Evolutionary conservation across 2,888 invertebrate genomes (phyloP), one percentile per base, ranked within the genome.

Genomic region (Scaptodrosophila latifasciaeformis): DNA sequence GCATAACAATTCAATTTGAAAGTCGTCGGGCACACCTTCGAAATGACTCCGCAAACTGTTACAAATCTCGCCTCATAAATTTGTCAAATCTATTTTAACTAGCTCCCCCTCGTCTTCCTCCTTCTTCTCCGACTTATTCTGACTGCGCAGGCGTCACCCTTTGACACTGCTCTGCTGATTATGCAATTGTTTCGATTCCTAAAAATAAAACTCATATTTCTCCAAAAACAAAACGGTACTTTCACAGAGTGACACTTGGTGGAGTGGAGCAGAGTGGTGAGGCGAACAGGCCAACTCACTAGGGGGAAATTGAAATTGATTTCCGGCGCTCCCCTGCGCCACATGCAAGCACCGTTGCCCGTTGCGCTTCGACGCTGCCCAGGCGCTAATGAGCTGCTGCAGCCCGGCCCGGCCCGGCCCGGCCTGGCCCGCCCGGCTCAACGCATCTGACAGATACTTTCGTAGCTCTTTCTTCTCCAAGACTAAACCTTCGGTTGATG

Each of bases 301-400:
- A 17, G 27, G 42, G 58, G 62, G 53, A 46, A 2, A 37, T 37
- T 6, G 15, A 64, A 66, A 68, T 69, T 74, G 79, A 76, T 74
- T 78, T 78, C 74, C 74, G 74, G 78, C 75, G 58, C 44, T 65
- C 13, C 52, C 24, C 24, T 24, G 24, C 42, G 24, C 7, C 37
- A 7, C 24, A 30, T 55, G 24, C 24, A 3, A 5, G 24, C 24
- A 24, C 47, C 21, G 45, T 50, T 53, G 35, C 53, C 49, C 76
- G 72, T 64, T 62, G 67, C 77, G 77, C 77, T 68, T 56, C 78
- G 69, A 18, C 70, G 78, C 70, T 63, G 58, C 58, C 63, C 65
- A 69, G 72, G 79, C 74, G 76, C 63, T 76, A 78, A 74, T 74
- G 79, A 74, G 79, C 74, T 76, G 74, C 77, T 76, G 79, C 74